Conservation (phyloP, 2,113 vertebrate species). For the Perccottus glenii region DNA sequence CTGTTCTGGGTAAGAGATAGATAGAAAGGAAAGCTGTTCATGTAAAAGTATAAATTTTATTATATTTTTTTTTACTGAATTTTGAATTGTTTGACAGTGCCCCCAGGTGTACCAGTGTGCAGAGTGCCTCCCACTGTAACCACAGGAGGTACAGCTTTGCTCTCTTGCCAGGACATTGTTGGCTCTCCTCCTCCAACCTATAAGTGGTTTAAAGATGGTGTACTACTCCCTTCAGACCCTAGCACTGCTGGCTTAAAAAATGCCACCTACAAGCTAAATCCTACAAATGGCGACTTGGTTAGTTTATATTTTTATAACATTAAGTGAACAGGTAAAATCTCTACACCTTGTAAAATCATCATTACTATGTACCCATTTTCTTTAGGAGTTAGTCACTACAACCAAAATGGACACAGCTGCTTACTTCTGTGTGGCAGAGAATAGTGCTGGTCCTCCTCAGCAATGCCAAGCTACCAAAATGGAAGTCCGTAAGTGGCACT, state of each 20-base stretch:
- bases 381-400: conserved; percentile 61
- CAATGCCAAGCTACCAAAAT: conserved; percentile 50
- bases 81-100: conserved; percentile 59
- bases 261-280: conserved; percentile 65
- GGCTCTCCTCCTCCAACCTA: conserved; percentile 74
- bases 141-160: conserved; percentile 24
- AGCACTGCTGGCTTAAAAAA: conserved; percentile 68
- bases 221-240: conserved; percentile 70
- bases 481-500: conserved; percentile 76
- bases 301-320: conserved; percentile 23
- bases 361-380: neutral
- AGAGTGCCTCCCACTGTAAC: conserved; percentile 69
- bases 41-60: neutral
- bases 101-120: conserved; percentile 68
- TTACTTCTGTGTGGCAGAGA: conserved; percentile 74
- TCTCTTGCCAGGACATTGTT: conserved; percentile 64
- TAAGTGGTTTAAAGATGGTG: conserved; percentile 72
- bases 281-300: conserved; percentile 69
- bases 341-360: neutral
- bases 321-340: neutral
- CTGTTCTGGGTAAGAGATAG: conserved; percentile 70
- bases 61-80: neutral
- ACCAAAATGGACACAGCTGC: conserved; percentile 49
- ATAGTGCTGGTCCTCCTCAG: conserved; percentile 64
- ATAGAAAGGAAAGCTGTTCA: neutral